Evolutionary conservation across 2,888 invertebrate genomes (phyloP), one percentile per base, ranked within the genome.

Genomic region (Corythucha ciliata): DNA sequence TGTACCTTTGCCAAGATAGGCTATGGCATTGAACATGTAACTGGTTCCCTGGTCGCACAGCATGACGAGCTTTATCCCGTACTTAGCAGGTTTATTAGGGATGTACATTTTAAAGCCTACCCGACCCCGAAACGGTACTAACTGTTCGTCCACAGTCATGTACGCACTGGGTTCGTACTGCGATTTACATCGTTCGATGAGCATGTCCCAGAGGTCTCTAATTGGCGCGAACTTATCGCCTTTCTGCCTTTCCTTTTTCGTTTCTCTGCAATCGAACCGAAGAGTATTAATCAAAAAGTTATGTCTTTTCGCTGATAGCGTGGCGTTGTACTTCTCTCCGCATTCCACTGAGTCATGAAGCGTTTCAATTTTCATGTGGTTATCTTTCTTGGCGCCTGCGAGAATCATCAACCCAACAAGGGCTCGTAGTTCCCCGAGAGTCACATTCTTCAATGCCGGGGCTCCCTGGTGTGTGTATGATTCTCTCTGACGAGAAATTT

Each of bases 71-170:
- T 62, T 62, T 12, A 63, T 16, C 3, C 60, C 59, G 47, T 60
- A 61, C 42, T 57, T 58, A 24, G 54, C 58, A 3, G 60, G 56
- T 41, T 62, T 61, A n/a, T 46, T 49, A 2, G 57, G 56, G 12
- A 60, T 55, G 45, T 61, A 61, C 36, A 61, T 56, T 47, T 55
- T 51, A 34, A 60, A 62, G 14, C 26, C 22, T 32, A 58, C 60
- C 27, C 57, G 37, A 14, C 60, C 62, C 16, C 57, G 49, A 52
- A 61, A 63, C 21, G 45, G 27, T 21, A 62, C 40, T 12, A 61
- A 33, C 41, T 60, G 59, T 45, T 63, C 58, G 24, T 61, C 61
- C 7, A 63, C 53, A 7, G 58, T 62, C 8, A 54, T 50, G 46
- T 55, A 55, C 46, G 50, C 26, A n/a, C 54, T 46, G 1, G 58